Base-by-base conservation (phyloP, 2,888 invertebrate species). In the Boloria euphrosyne region DNA sequence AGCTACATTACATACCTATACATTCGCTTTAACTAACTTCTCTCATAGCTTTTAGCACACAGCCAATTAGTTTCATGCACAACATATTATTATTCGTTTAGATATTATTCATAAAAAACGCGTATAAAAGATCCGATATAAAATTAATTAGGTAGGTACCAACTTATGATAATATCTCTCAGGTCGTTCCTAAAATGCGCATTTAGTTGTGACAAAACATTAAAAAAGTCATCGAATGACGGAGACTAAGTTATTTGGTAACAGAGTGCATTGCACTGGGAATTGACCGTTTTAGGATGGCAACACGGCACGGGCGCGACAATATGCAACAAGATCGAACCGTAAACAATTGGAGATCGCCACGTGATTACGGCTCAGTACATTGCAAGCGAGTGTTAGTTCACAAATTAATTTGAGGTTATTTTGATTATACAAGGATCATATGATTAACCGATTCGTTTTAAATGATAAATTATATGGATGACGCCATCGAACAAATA, bases 71-170 rank as follows among this genome's bases (percentile, higher is more conserved):
- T 77, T 75, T 78, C 77, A 77, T 75, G 76, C 49, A 62, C 82
- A 82, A 80, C 78, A 80, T 65, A 72, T 76, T 75, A 77, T 78
- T 78, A 76, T 77, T 77, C 78, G 77, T 77, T 77, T 73, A 76
- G 78, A 80, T 78, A 77, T 77, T 76, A 69, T 80, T 79, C 76
- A 81, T 81, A 83, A 77, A 68, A 80, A 76, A 82, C 81, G 81
- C 76, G 67, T 76, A 80, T 83, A 85, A 86, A 84, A 83, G 80
- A 81, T 81, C 80, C 76, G 79, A 79, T 84, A 83, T 82, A 78
- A 85, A 85, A 88, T 85, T 87, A 89, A 90, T 90, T 86, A n/a
- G n/a, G n/a, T n/a, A n/a, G n/a, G n/a, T n/a, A 85, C 80, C 83
- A 82, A 79, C 84, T 85, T 87, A 89, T 84, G 84, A 79, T 86